A percentile compares a stretch with the other conserved stretches of the same genome.
These are phyloP conservation scores for Meteorus colon DNA, from an alignment of 2,888 invertebrate species.

Conservation along the genomic window DNA sequence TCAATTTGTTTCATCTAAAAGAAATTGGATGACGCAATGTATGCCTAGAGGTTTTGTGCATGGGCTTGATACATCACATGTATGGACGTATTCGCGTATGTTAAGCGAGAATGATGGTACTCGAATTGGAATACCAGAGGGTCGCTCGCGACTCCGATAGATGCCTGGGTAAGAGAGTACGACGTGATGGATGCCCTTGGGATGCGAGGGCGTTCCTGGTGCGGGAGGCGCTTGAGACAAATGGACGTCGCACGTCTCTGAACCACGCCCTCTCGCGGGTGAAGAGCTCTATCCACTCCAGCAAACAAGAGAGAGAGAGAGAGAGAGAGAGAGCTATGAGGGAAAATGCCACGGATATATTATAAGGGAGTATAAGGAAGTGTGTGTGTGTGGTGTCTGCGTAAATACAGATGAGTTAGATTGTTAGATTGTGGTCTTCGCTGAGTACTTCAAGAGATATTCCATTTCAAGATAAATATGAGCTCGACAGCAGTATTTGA, in stretches of 20 bases:
- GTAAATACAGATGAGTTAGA: too few species aligned
- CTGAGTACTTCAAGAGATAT: too few species aligned
- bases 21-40: not conserved
- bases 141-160: conserved; percentile 41
- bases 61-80: not conserved
- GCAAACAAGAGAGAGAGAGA: conserved; percentile 43
- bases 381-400: conserved; percentile 8
- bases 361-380: conserved; percentile 25
- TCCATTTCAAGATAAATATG: too few species aligned
- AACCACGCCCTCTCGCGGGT: conserved; percentile 66
- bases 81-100: not conserved
- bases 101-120: conserved; percentile 42
- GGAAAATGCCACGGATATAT: conserved; percentile 19
- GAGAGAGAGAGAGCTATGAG: conserved; percentile 43
- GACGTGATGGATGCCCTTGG: conserved; percentile 74
- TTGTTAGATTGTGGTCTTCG: too few species aligned
- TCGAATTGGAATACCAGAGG: conserved; percentile 31
- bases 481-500: too few species aligned
- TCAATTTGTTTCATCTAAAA: too few species aligned
- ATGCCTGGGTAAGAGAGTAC: conserved; percentile 60
- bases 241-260: conserved; percentile 74
- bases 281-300: conserved; percentile 54
- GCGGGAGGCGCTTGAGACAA: conserved; percentile 74
- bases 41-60: not conserved
- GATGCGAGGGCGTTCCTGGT: conserved; percentile 73